A percentile compares a stretch with the other conserved stretches of the same genome.
These are phyloP conservation scores for Palaemon carinicauda DNA, from an alignment of 1,140 invertebrate species.

Conservation along the genomic window DNA sequence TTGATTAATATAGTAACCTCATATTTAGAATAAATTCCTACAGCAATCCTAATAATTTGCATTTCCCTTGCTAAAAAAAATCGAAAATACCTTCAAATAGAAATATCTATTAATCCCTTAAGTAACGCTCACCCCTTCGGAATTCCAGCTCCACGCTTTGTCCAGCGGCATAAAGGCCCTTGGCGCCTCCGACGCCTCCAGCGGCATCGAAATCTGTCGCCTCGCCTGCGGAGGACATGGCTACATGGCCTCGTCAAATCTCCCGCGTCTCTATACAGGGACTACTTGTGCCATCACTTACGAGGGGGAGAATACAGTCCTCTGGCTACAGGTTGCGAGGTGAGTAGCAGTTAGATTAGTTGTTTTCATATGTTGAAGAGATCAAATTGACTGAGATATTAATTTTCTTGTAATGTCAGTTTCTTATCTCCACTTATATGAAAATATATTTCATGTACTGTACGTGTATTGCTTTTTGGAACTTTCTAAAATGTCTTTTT, in stretches of 20 bases:
- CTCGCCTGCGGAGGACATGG: slow-evolving; percentile 93
- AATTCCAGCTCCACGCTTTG: slow-evolving; percentile 83
- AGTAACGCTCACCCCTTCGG: too few relatives aligned
- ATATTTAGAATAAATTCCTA: too few relatives aligned
- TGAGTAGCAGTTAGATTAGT: not conserved
- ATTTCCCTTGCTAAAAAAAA: too few relatives aligned
- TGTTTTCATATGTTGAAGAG: not conserved
- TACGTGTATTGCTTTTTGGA: too few relatives aligned
- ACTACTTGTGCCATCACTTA: slow-evolving; percentile 89
- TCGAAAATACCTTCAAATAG: too few relatives aligned
- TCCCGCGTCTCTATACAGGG: slow-evolving; percentile 83
- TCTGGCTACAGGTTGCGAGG: slow-evolving; percentile 88
- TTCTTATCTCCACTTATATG: not conserved
- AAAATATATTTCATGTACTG: too few relatives aligned
- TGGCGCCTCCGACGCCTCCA: slow-evolving; percentile 76
- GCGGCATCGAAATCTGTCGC: slow-evolving; percentile 82
- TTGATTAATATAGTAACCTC: too few relatives aligned
- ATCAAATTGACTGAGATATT: not conserved
- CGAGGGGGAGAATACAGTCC: slow-evolving; percentile 94
- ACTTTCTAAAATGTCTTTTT: too few relatives aligned
- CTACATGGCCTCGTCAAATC: slow-evolving; percentile 84
- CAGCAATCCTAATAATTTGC: too few relatives aligned
- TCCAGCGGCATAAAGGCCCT: slow-evolving; percentile 91
- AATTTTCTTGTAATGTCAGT: not conserved
- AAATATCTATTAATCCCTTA: too few relatives aligned